These are phyloP conservation scores for Frieseomelitta varia DNA, from an alignment of 1,140 invertebrate species.

Conservation along the genomic window DNA sequence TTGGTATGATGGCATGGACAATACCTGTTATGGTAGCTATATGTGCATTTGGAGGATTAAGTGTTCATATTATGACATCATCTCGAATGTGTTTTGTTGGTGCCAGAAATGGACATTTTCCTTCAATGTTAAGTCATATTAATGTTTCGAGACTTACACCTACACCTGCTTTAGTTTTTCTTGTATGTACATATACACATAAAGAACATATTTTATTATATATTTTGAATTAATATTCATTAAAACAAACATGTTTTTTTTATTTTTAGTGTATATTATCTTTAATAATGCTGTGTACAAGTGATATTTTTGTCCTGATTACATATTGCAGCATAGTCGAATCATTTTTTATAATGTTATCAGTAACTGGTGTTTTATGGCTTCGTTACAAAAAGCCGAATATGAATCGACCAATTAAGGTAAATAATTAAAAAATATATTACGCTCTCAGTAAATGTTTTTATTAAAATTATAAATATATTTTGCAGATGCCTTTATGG, in stretches of 20 bases:
- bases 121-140: conserved; percentile 93
- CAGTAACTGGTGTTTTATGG: conserved; percentile 93
- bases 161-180: conserved; percentile 93
- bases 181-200: conserved; percentile 85
- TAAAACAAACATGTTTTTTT: background rate
- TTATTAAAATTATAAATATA: conserved; percentile 11
- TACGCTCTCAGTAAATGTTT: background rate
- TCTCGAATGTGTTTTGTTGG: conserved; percentile 95
- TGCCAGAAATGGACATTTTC: conserved; percentile 94
- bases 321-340: conserved; percentile 97
- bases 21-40: conserved; percentile 95
- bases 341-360: conserved; percentile 94
- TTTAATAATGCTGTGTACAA: conserved; percentile 90
- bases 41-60: conserved; percentile 93
- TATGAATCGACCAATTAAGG: conserved; percentile 87
- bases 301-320: conserved; percentile 95
- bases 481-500: conserved; percentile 84
- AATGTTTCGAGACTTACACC: conserved; percentile 94
- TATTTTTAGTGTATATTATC: conserved; percentile 90
- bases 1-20: conserved; percentile 90
- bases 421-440: conserved; percentile 68
- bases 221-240: background rate
- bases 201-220: background rate
- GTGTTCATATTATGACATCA: conserved; percentile 94
- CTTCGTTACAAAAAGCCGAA: conserved; percentile 90